Base-by-base conservation (phyloP, 2,797 vertebrate genomes). In the Pipistrellus pygmaeus region DNA sequence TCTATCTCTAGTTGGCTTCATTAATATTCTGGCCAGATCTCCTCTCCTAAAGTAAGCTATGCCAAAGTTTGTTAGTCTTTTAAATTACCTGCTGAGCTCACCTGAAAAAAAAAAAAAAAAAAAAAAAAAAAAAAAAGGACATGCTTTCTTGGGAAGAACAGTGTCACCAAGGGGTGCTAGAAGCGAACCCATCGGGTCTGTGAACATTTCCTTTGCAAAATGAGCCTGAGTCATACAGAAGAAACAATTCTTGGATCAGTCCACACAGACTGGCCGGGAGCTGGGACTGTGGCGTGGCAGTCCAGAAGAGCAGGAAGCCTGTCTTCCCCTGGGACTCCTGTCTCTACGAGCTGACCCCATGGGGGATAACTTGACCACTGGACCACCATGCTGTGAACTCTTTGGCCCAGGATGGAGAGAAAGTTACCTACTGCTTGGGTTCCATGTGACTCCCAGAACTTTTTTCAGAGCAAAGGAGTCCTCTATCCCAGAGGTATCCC, bases 31-130 rank as follows among this genome's bases (percentile, higher is more conserved):
- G 51, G 80, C 90, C 93, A 85, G 78, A 76, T 89, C 75, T 23
- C 95, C 78, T 76, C 88, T 96, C 93, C 96, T 96, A 93, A 97
- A 97, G 95, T 94, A 93, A 97, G 96, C 94, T 92, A 87, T 55
- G 55, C 94, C 90, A 92, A 96, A 97, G 93, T 97, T 91, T 94
- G 96, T 97, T 97, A 96, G 96, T 96, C 95, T 97, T 94, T 96
- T 87, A 95, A 96, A 94, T 96, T 95, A 97, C 90, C 95, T 96
- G 66, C 94, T 23, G 38, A 96, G 53, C 66, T 46, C 8, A 44
- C 32, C 60, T 64, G 10, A 0, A n/a, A 10, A 27, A 68, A 62
- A 41, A 71, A 38, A 17, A 48, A 66, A 68, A 64, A 20, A 91
- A n/a, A 0, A n/a, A 10, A 27, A 68, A 62, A 41, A 71, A 38